These are phyloP conservation scores for Gracilinanus agilis DNA, from an alignment of 2,113 vertebrate species.

Conservation along the genomic window DNA sequence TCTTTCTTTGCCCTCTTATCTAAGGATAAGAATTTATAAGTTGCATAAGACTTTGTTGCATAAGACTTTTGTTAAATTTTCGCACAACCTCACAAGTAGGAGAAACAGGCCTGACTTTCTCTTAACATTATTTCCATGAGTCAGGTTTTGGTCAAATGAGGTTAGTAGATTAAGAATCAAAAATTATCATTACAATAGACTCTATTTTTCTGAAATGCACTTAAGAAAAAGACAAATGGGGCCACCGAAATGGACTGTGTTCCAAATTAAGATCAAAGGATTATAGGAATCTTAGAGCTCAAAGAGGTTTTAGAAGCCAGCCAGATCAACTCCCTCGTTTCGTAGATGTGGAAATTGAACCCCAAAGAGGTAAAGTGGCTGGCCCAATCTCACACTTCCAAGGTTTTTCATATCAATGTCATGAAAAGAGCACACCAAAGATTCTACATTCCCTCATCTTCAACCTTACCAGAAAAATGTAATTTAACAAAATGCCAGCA, in stretches of 20 bases:
- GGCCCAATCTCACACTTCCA: not conserved
- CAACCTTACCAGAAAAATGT: not conserved
- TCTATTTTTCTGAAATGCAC: not conserved
- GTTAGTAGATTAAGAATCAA: not conserved
- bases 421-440: not conserved
- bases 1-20: not conserved
- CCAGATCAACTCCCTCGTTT: not conserved
- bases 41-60: too few relatives aligned
- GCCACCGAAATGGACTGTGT: not conserved
- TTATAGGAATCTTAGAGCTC: not conserved
- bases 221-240: not conserved
- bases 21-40: too few relatives aligned
- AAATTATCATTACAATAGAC: not conserved
- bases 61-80: not conserved
- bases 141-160: not conserved
- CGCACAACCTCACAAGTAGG: not conserved
- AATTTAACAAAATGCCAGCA: conserved; percentile 20
- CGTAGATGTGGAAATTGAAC: not conserved
- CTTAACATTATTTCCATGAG: not conserved
- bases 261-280: not conserved
- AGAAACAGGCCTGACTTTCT: not conserved
- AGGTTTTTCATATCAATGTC: not conserved
- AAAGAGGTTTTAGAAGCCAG: not conserved
- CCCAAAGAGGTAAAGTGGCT: not conserved
- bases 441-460: not conserved